A percentile compares a stretch with the other conserved stretches of the same genome.
phyloP scores from a whole-genome alignment of 92 coral and sea anemone species.

The Palythoa grandiflora region DNA sequence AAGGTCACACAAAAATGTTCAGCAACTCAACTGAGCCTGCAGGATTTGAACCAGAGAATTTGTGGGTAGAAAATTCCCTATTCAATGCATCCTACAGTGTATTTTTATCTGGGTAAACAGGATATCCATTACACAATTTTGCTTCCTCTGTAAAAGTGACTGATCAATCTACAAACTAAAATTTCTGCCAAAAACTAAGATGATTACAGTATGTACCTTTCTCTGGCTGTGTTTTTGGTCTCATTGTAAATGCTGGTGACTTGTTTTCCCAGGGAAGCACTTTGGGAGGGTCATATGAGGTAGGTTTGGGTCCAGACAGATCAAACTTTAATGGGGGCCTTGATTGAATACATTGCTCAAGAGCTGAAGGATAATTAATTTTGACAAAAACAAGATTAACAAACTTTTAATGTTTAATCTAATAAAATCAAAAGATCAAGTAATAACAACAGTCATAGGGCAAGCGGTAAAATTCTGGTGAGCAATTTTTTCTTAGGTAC shows the following conservation, averaged over 20 bases:
- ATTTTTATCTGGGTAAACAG: too few relatives aligned
- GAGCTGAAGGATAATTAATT: conserved; percentile 46
- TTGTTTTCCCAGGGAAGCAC: conserved; percentile 86
- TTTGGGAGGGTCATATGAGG: conserved; percentile 87
- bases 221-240: conserved; percentile 98
- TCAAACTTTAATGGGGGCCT: conserved; percentile 83
- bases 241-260: conserved; percentile 91
- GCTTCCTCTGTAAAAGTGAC: too few relatives aligned
- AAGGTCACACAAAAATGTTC: too few relatives aligned
- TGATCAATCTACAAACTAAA: too few relatives aligned
- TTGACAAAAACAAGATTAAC: not conserved
- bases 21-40: too few relatives aligned
- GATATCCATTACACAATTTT: too few relatives aligned
- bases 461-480: too few relatives aligned
- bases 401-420: not conserved
- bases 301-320: conserved; percentile 89
- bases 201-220: conserved; percentile 69
- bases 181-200: not conserved
- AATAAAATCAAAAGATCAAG: not conserved
- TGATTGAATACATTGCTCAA: conserved; percentile 69
- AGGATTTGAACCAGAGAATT: too few relatives aligned
- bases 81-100: too few relatives aligned
- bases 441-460: not conserved
- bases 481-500: too few relatives aligned
- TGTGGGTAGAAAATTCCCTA: too few relatives aligned